These are phyloP conservation scores for Spodoptera frugiperda DNA, from an alignment of 1,140 invertebrate species.

Conservation along the genomic window DNA sequence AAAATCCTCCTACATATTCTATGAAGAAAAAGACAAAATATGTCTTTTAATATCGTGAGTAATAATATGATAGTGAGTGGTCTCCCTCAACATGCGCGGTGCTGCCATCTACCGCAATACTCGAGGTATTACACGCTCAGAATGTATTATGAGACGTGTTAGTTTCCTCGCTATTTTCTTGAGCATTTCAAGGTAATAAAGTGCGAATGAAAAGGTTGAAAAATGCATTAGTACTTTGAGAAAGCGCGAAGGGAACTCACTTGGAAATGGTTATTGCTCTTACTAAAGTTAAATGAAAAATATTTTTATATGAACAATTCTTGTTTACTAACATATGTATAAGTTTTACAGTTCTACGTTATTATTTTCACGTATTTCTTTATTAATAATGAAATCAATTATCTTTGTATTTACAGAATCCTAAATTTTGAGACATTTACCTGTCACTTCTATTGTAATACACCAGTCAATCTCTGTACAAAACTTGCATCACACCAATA, in stretches of 20 bases:
- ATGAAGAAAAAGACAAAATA: conserved; percentile 21
- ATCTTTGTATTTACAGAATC: too few relatives aligned
- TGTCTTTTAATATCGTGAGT: conserved; percentile 32
- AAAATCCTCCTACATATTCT: background rate
- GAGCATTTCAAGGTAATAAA: conserved; percentile 28
- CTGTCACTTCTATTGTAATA: too few relatives aligned
- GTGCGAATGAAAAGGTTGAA: conserved; percentile 25
- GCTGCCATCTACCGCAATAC: conserved; percentile 29
- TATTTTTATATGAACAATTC: background rate
- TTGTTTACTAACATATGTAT: too few relatives aligned
- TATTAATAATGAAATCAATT: too few relatives aligned
- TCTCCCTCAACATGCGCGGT: background rate
- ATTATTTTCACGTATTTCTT: too few relatives aligned
- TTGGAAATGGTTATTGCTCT: background rate
- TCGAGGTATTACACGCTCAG: conserved; percentile 3
- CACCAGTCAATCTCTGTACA: too few relatives aligned
- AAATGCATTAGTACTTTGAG: conserved; percentile 20
- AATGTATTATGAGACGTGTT: conserved; percentile 30
- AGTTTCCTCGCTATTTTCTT: conserved; percentile 27
- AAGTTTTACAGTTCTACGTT: too few relatives aligned
- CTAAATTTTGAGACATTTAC: too few relatives aligned
- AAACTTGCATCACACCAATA: too few relatives aligned
- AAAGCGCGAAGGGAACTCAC: background rate
- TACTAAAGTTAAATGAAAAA: background rate
- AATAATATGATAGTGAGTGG: conserved; percentile 1